Base-by-base conservation (phyloP, 2,113 vertebrate species). In the Raja brachyura region DNA sequence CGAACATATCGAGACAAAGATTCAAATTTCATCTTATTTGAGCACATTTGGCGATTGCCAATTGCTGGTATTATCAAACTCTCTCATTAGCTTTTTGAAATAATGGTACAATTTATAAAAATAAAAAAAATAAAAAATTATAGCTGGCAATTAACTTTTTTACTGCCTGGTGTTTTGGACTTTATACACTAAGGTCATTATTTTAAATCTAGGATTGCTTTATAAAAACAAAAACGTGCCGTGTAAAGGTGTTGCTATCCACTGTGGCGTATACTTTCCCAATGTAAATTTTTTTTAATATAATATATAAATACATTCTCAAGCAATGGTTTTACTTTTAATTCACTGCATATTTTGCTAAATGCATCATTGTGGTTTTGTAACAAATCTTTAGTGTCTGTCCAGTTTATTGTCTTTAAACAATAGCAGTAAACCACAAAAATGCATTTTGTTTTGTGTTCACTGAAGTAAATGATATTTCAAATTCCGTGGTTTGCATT, bases 391-490 rank as follows among this genome's bases (percentile, higher is more conserved):
- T 92, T 33, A 73, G 66, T 73, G 68, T 73, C 88, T 73, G 5
- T 92, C 90, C 33, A 48, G 90, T 70, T 73, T 92, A 92, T 92
- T 92, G 90, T 92, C 68, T 92, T 92, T 28, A 92, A 92, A 25
- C 68, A 92, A 92, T 73, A 92, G 66, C 39, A 73, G 73, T 92
- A 92, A 92, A 68, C 90, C 90, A 54, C 90, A 92, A 92, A 73
- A 92, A 92, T 92, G 68, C 90, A 74, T 92, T 92, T 92, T 70
- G 20, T 54, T 73, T 90, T 92, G 68, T 92, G 83, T 92, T 73
- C 66, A 73, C 33, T 92, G 68, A 70, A 39, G 63, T 74, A 92
- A 92, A 39, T 92, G 22, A 92, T 92, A 73, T 92, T 92, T 92
- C 66, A 92, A 73, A 92, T 92, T 54, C 31, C 73, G 90, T 73